Conservation (phyloP, 2,888 invertebrate species). For the Drosophila yooni region DNA sequence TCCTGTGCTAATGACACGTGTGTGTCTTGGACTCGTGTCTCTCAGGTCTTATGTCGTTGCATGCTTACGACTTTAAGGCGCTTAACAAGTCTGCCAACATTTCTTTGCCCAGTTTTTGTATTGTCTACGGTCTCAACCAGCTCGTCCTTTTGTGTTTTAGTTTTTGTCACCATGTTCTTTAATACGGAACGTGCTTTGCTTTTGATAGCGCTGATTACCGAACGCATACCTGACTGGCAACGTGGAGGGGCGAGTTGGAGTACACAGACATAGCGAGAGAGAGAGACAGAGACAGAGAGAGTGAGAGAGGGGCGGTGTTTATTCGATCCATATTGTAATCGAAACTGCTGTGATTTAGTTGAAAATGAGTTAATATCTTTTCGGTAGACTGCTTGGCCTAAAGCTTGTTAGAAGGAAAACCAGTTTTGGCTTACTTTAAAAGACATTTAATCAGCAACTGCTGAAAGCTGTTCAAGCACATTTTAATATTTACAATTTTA, state of each 20-base stretch:
- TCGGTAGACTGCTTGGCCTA: not conserved
- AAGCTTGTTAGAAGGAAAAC: not conserved
- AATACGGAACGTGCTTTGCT: slow-evolving; percentile 65
- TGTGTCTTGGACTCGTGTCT: slow-evolving; percentile 41
- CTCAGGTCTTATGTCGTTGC: slow-evolving; percentile 34
- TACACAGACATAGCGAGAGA: too few species aligned
- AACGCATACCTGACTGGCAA: slow-evolving; percentile 13
- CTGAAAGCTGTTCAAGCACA: not conserved
- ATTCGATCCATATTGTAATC: slow-evolving; percentile 49
- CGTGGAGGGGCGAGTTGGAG: not conserved
- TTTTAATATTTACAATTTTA: not conserved
- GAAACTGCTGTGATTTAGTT: slow-evolving; percentile 16
- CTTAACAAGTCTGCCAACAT: slow-evolving; percentile 61
- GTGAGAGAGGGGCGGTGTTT: not conserved
- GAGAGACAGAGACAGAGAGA: not conserved
- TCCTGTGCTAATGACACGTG: slow-evolving; percentile 61
- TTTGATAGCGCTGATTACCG: slow-evolving; percentile 67
- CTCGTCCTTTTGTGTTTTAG: slow-evolving; percentile 14
- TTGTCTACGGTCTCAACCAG: slow-evolving; percentile 4
- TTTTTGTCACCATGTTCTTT: slow-evolving; percentile 39
- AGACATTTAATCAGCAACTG: not conserved
- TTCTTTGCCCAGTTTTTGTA: slow-evolving; percentile 36
- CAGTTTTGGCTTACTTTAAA: not conserved
- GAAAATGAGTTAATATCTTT: not conserved
- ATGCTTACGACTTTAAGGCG: slow-evolving; percentile 61